Base-by-base conservation (phyloP, 2,888 invertebrate species). In the Mongoloraphidia duomilia region DNA sequence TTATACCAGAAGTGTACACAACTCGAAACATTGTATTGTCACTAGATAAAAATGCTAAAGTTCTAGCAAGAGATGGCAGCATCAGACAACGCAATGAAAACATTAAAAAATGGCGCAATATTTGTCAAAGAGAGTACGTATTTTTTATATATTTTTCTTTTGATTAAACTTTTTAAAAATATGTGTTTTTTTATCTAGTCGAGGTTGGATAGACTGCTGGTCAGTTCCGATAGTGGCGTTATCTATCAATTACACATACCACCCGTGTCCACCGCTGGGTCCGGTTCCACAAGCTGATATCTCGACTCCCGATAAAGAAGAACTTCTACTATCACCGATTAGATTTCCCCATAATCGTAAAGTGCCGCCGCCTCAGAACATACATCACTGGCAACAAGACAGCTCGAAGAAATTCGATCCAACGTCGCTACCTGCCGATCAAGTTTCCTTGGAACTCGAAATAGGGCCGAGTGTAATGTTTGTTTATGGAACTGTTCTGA, bases 151-250 rank as follows among this genome's bases (percentile, higher is more conserved):
- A 35, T 11, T 34, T 38, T 14, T 34, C 26, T 40, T 47, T 26
- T 9, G 17, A 14, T 33, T 11, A 14, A 34, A 8, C 38, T 41
- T n/a, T 34, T 17, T 17, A 26, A 14, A 47, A 44, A 42, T 26
- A 40, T 45, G 38, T 17, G 26, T 26, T 26, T 6, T n/a, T 47
- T 44, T 9, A 52, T 61, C 38, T 52, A 68, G 69, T 52, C 63
- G 67, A 36, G 93, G 94, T 2, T 97, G 96, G 96, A 80, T 95
- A 1, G 94, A 95, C 63, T 94, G 94, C 62, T 94, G 94, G 94
- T 87, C 87, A 43, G 92, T 95, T 8, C 93, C 94, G 0, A 93
- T 94, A 53, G 87, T 93, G 6, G 92, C 93, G 0, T 71, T 96
- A 14, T 91, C 88, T 57, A 89, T 97, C 46, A 80, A 82, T 53